phyloP scores from a whole-genome alignment of 2,888 invertebrate species.

The Rhagonycha lutea region DNA sequence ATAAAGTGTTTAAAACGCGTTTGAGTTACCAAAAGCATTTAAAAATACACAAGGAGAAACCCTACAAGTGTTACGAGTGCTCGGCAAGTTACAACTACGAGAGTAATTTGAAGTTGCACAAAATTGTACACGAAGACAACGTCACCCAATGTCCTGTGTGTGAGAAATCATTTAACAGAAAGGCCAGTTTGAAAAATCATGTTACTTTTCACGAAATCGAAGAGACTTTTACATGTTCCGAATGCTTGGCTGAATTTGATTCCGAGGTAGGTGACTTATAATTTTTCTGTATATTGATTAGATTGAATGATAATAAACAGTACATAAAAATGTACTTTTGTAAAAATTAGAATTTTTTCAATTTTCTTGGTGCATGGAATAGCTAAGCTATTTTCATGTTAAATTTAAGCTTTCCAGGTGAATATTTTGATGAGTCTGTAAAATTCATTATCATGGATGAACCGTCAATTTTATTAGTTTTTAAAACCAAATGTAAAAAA shows the following conservation, averaged over 20 bases:
- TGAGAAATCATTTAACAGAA: slow-evolving; percentile 47
- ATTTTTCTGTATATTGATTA: too few relatives aligned
- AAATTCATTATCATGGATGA: too few relatives aligned
- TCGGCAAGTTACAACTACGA: slow-evolving; percentile 48
- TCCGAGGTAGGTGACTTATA: slow-evolving; percentile 43
- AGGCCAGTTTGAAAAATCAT: slow-evolving; percentile 53
- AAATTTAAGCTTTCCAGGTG: too few relatives aligned
- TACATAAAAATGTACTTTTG: too few relatives aligned
- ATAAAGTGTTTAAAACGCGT: slow-evolving; percentile 41
- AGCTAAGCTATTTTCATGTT: too few relatives aligned
- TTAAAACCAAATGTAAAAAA: too few relatives aligned
- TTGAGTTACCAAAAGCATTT: slow-evolving; percentile 45
- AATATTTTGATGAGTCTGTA: too few relatives aligned
- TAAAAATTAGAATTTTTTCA: too few relatives aligned
- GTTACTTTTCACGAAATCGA: slow-evolving; percentile 51
- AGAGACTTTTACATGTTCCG: slow-evolving; percentile 49
- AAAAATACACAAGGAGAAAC: slow-evolving; percentile 46
- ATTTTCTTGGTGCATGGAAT: too few relatives aligned
- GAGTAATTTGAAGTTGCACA: slow-evolving; percentile 51
- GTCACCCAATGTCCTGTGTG: slow-evolving; percentile 51
- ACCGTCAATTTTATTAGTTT: too few relatives aligned
- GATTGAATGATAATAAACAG: too few relatives aligned
- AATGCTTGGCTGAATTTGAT: slow-evolving; percentile 50
- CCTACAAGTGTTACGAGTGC: slow-evolving; percentile 49
- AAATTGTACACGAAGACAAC: slow-evolving; percentile 45